phyloP scores from a whole-genome alignment of 2,113 vertebrate genomes.

The Ammodytes dubius region DNA sequence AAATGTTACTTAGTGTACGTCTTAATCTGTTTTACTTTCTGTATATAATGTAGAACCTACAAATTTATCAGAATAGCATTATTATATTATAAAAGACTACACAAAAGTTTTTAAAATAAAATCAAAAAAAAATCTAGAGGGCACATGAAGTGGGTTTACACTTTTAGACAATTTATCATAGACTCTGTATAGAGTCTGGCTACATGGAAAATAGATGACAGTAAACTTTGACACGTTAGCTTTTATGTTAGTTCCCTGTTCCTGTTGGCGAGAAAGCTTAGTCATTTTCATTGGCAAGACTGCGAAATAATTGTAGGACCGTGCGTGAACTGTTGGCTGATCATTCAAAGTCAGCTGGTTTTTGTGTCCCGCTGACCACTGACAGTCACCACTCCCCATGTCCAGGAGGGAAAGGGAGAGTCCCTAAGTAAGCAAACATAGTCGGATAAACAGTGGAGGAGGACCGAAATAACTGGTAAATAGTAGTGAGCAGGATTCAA shows the following conservation, averaged over 20 bases:
- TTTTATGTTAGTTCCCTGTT: slow-evolving; percentile 27
- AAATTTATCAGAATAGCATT: too few species aligned
- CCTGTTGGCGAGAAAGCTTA: not conserved
- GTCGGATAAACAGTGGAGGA: slow-evolving; percentile 14
- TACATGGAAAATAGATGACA: slow-evolving; percentile 1
- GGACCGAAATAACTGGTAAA: not conserved
- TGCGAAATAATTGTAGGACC: slow-evolving; percentile 15
- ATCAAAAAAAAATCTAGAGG: not conserved
- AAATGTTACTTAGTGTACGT: not conserved
- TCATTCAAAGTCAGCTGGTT: slow-evolving; percentile 37
- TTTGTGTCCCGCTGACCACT: slow-evolving; percentile 31
- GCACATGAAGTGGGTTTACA: not conserved
- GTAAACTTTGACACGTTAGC: not conserved
- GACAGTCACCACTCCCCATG: slow-evolving; percentile 1
- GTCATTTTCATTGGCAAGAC: slow-evolving; percentile 34
- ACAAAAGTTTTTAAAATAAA: too few species aligned
- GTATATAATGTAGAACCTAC: not conserved
- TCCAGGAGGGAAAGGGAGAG: not conserved
- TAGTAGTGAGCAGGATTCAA: not conserved
- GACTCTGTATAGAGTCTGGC: not conserved
- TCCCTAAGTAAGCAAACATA: slow-evolving; percentile 13
- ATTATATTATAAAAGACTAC: too few species aligned
- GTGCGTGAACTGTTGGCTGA: slow-evolving; percentile 24
- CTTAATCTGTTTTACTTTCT: not conserved
- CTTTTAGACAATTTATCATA: not conserved